A percentile compares a stretch with the other conserved stretches of the same genome.
These are phyloP conservation scores for Helogale parvula DNA, from an alignment of 2,113 vertebrate genomes.

Conservation along the genomic window DNA sequence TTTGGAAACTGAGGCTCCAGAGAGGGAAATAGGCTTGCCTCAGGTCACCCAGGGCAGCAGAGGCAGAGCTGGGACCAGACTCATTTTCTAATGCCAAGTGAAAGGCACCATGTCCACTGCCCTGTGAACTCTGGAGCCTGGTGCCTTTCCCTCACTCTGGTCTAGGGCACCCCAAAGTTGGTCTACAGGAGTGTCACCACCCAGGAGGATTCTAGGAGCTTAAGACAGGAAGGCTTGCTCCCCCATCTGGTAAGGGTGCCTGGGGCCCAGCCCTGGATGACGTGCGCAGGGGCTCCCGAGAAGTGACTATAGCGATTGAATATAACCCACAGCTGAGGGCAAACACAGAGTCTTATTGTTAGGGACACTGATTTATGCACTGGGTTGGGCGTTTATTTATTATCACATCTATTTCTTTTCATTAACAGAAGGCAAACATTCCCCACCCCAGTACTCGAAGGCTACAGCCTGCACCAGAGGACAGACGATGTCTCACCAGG, in stretches of 20 bases:
- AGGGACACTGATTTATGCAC: conserved; percentile 45
- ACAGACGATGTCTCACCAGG: background rate
- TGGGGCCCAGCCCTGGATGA: background rate
- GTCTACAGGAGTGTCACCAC: background rate
- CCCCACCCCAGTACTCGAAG: conserved; percentile 61
- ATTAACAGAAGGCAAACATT: conserved; percentile 77
- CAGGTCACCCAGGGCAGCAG: background rate
- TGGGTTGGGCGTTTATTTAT: conserved; percentile 74
- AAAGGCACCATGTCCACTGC: background rate
- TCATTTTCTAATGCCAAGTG: background rate
- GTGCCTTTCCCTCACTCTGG: accelerated
- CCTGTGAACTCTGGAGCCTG: background rate
- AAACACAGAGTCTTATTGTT: conserved; percentile 76
- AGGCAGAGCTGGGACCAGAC: background rate
- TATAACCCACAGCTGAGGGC: background rate
- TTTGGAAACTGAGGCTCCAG: background rate
- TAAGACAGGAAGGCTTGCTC: background rate
- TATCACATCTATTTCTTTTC: conserved; percentile 76
- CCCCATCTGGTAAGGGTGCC: background rate
- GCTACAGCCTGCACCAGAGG: background rate
- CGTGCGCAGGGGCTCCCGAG: conserved; percentile 25
- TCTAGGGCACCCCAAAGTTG: background rate
- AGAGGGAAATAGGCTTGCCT: background rate
- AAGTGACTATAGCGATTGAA: background rate
- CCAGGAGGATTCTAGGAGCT: background rate